Conservation (phyloP, 1,140 invertebrate genomes). For the Araneus ventricosus region DNA sequence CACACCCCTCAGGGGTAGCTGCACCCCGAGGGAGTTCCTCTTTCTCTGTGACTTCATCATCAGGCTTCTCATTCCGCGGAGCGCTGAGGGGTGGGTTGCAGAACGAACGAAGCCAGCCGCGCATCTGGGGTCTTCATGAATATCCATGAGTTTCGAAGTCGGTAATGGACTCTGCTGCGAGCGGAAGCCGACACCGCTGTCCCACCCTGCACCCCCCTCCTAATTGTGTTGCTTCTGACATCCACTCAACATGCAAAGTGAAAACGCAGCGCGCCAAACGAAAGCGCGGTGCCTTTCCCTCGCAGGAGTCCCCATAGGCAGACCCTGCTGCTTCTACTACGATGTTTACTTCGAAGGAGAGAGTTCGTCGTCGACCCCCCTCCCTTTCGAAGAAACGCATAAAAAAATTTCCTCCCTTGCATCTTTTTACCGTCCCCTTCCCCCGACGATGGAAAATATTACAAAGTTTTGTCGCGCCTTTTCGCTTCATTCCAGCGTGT, state of each 20-base stretch:
- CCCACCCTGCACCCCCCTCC: not conserved
- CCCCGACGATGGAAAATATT: constrained; percentile 22
- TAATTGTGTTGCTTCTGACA: constrained; percentile 47
- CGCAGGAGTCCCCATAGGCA: not conserved
- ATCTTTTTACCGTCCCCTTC: constrained; percentile 34
- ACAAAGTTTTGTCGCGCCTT: constrained; percentile 26
- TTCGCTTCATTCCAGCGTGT: constrained; percentile 3
- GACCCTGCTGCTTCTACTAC: not conserved
- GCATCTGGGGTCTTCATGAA: constrained; percentile 70
- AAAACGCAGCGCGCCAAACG: constrained; percentile 25
- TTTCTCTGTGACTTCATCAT: constrained; percentile 51
- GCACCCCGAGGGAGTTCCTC: constrained; percentile 47
- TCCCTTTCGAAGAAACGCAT: not conserved
- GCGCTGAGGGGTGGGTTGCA: not conserved
- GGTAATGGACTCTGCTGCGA: constrained; percentile 62
- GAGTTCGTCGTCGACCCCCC: not conserved
- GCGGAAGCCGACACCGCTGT: constrained; percentile 30
- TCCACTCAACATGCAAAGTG: constrained; percentile 48
- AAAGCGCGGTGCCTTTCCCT: not conserved
- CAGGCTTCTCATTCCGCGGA: not conserved
- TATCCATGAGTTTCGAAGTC: constrained; percentile 62
- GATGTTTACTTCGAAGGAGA: constrained; percentile 25
- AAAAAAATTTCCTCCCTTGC: not conserved
- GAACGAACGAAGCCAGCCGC: not conserved
- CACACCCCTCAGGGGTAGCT: constrained; percentile 32